A percentile compares a stretch with the other conserved stretches of the same genome.
Evolutionary conservation across 2,888 invertebrate species (phyloP).

Genomic region (Heliconius hortense): DNA sequence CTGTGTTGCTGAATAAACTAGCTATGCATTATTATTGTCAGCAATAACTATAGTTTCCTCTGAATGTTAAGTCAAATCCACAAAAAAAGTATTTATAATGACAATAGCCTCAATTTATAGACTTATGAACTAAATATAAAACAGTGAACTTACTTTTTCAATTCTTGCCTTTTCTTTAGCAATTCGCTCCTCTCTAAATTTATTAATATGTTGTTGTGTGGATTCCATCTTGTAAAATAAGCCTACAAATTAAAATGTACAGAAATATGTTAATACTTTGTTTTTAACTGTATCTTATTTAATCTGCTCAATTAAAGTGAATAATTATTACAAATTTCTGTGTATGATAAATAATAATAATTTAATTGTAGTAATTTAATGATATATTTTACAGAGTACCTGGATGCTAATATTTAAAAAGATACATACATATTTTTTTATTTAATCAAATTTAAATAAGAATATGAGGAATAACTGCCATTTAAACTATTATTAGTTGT

Average conservation of each 20-base stretch:
- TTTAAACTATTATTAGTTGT: no score
- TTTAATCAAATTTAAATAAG: neutral
- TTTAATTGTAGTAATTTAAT: no score
- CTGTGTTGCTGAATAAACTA: no score
- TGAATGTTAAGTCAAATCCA: neutral
- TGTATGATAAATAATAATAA: neutral
- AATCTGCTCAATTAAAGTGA: neutral
- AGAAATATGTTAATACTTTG: neutral
- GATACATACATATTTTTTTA: neutral
- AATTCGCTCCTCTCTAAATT: conserved; percentile 64
- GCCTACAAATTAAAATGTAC: neutral
- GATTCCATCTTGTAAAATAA: conserved; percentile 48
- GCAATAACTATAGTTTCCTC: no score
- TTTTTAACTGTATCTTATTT: neutral
- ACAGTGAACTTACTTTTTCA: conserved; percentile 58
- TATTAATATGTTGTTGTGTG: conserved; percentile 55
- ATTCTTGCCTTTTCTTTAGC: conserved; percentile 71
- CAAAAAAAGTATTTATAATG: no score
- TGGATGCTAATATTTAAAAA: neutral
- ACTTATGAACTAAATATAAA: neutral
- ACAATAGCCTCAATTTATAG: neutral
- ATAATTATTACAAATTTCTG: neutral
- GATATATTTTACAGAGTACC: neutral
- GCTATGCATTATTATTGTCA: no score
- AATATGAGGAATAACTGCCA: neutral